A percentile compares a stretch with the other conserved stretches of the same genome.
These are phyloP conservation scores for Etheostoma cragini DNA, from an alignment of 2,113 vertebrate species.

Conservation along the genomic window DNA sequence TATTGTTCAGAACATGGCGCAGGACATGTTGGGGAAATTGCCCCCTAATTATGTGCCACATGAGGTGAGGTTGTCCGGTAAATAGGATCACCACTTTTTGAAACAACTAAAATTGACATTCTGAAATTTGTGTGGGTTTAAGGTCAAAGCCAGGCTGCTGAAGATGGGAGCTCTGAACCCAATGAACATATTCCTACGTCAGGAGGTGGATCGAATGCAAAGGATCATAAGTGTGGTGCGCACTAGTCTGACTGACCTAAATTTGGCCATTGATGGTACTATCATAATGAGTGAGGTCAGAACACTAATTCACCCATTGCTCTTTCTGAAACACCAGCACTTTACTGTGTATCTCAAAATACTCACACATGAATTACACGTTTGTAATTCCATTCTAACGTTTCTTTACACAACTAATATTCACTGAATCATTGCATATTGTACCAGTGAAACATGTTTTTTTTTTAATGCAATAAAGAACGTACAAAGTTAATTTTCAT, in stretches of 20 bases:
- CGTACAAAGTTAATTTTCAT: neutral
- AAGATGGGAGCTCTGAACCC: constrained; percentile 64
- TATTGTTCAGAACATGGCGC: constrained; percentile 54
- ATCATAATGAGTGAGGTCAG: constrained; percentile 66
- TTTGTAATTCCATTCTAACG: neutral
- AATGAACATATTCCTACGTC: constrained; percentile 65
- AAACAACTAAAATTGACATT: neutral
- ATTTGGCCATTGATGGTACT: constrained; percentile 69
- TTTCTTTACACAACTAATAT: neutral
- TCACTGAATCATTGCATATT: neutral
- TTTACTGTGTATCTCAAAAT: neutral
- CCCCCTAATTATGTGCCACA: constrained; percentile 57
- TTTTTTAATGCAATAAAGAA: neutral
- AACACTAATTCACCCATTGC: neutral
- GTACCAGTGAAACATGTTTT: neutral
- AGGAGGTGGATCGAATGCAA: constrained; percentile 71
- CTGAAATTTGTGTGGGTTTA: neutral
- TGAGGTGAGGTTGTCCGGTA: constrained; percentile 46
- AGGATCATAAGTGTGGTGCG: constrained; percentile 53
- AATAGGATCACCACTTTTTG: neutral
- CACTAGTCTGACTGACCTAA: constrained; percentile 61
- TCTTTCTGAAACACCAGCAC: neutral
- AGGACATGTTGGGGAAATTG: constrained; percentile 66
- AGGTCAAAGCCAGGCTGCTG: constrained; percentile 56
- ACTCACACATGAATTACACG: neutral